Evolutionary conservation across 2,888 invertebrate species (phyloP), one percentile per base, ranked within the genome.

Genomic region (Drosophila eohydei): DNA sequence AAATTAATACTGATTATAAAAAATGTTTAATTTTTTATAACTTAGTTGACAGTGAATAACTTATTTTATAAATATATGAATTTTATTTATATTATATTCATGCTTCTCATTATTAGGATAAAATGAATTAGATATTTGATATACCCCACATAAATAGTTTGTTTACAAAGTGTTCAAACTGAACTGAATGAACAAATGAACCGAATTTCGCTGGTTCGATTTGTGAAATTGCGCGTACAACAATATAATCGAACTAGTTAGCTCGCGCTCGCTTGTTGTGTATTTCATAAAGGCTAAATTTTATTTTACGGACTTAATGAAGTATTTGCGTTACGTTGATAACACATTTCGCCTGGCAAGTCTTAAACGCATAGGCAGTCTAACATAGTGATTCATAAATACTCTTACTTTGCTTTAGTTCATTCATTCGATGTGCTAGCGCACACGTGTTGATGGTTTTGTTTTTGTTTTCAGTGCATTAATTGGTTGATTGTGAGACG

Each of bases 371-470:
- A 43, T 3, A 21, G 6, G n/a, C 21, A 21, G 11, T 12, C 6
- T 11, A 5, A 30, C 11, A n/a, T 14, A 8, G 46, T 30, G 26
- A 1, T n/a, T 56, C 7, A 28, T 48, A 14, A 14, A 44, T 41
- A 30, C 14, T n/a, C 8, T 43, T 11, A 48, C 34, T 36, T 32
- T 51, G 16, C 14, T 12, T 26, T 9, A 40, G 21, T 43, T 52
- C 41, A 50, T 50, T 11, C 30, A 51, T 32, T 52, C 16, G 30
- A 9, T 28, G 34, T 38, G 48, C 40, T 43, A 51, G 12, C 32
- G 50, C 76, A 59, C 78, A 78, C 78, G 78, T 78, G 78, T 80
- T 78, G 78, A 77, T 80, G 41, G 41, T 76, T 68, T 64, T 71
- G 63, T 72, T 75, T 58, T 80, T 71, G 75, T 74, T 77, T 79